Evolutionary conservation across 2,113 vertebrate genomes (phyloP), one percentile per base, ranked within the genome.

Genomic region (Odontophorus gujanensis): DNA sequence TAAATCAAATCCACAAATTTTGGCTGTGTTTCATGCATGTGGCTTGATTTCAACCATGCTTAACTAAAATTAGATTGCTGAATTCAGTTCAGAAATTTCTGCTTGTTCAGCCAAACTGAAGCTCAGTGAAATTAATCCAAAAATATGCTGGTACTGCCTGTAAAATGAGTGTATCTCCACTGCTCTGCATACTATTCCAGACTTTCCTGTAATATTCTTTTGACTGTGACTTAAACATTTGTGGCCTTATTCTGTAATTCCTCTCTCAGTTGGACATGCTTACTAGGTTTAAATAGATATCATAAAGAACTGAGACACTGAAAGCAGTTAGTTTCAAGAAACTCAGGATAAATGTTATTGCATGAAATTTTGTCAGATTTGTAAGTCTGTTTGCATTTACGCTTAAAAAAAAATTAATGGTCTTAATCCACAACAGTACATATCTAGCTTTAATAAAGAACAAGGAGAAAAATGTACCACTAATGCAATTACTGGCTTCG

Each of bases 11-110:
- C 12, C 45, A 74, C 48, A 68, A 21, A 47, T 86, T 76, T n/a
- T 65, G 45, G 2, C 62, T 69, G 17, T 69, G 34, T 50, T 67
- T 65, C 42, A 26, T 55, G 15, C 58, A 21, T 53, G 26, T 58
- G 76, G 30, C 48, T 89, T 75, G 0, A 2, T 42, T 85, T 90
- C 48, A 78, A 30, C 26, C 28, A 9, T 16, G n/a, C 84, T 63
- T 86, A 48, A 63, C 74, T 95, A 78, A 91, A 91, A 55, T 55
- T 67, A 81, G 51, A 85, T 55, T 5, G 63, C 12, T 87, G 38
- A 92, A 71, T 81, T 76, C 16, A 38, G 28, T 81, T 89, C 34
- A 79, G 61, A 93, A 79, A 93, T 51, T 89, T 91, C 51, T 85
- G 38, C 34, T 59, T 86, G 22, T 84, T 93, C 42, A 85, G 51